Evolutionary conservation across 2,888 invertebrate genomes (phyloP), one percentile per base, ranked within the genome.

Genomic region (Actias luna): DNA sequence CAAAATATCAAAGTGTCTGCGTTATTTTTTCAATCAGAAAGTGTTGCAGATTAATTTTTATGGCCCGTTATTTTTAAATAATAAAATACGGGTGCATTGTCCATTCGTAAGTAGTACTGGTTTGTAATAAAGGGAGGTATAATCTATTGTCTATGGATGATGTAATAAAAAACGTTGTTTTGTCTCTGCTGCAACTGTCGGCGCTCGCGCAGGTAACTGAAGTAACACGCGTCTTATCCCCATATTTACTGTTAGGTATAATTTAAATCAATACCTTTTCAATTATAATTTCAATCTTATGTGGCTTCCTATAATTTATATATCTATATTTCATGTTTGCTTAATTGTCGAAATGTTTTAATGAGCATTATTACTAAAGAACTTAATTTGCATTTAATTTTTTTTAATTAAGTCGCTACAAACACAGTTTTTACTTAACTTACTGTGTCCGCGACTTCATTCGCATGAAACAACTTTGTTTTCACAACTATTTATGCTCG

Each of bases 1-100:
- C 8, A 50, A 25, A 50, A 50, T 50, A 25, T 25, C 25, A 50
- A 22, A 3, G 22, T 25, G 46, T 25, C 46, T 12, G 22, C 46
- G 46, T 50, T 50, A 8, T 25, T 1, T 22, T 50, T 50, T 50
- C 25, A 39, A 39, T 16, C 14, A 39, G 16, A 39, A 14, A 39
- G 16, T 39, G 16, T 39, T 39, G 33, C 7, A 18, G 42, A 18
- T 42, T 27, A 55, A 29, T 33, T 8, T 60, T 57, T 55, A 61
- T 18, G 27, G 39, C 36, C 61, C 55, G 61, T 55, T 61, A 55
- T 46, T n/a, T 33, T 22, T 50, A 50, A 50, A 50, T 50, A 50
- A 60, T 33, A 61, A 36, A 61, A 55, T 64, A 36, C 64, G 64
- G 64, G 61, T 22, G 50, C 58, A 64, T 64, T 64, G 64, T 60